Percentiles rank a stretch among this genome's conserved stretches.
Evolutionary conservation across 2,797 vertebrate genomes (phyloP).

Genomic region (Potorous gilbertii): DNA sequence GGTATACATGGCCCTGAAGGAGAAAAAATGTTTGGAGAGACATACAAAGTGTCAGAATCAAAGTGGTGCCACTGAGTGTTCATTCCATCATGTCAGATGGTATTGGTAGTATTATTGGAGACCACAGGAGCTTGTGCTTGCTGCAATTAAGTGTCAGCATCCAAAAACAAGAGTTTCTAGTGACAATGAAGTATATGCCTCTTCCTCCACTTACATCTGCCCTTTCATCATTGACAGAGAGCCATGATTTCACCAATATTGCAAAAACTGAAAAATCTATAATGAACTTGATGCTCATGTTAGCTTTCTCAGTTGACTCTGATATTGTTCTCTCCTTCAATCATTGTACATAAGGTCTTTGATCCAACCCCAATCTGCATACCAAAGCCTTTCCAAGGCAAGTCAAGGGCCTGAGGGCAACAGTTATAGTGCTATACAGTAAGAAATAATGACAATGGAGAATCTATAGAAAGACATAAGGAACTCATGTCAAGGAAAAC

Average conservation of each 20-base stretch:
- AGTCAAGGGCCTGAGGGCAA: neutral
- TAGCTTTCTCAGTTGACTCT: neutral
- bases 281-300: neutral
- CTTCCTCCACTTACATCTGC: neutral
- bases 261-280: neutral
- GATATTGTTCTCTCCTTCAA: neutral
- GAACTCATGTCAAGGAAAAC: neutral
- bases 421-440: neutral
- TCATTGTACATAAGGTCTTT: neutral
- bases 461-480: neutral
- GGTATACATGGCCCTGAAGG: neutral
- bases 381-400: neutral
- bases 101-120: neutral
- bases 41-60: neutral
- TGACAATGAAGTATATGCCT: neutral
- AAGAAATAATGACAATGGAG: neutral
- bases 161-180: neutral
- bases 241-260: neutral
- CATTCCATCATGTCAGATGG: neutral
- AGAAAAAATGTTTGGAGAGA: neutral
- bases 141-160: neutral
- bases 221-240: neutral
- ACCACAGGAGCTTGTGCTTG: neutral
- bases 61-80: neutral
- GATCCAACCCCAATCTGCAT: neutral